Percentiles rank a stretch among this genome's conserved stretches.
Evolutionary conservation across 2,797 vertebrate genomes (phyloP).

Genomic region (Distichodus sexfasciatus): DNA sequence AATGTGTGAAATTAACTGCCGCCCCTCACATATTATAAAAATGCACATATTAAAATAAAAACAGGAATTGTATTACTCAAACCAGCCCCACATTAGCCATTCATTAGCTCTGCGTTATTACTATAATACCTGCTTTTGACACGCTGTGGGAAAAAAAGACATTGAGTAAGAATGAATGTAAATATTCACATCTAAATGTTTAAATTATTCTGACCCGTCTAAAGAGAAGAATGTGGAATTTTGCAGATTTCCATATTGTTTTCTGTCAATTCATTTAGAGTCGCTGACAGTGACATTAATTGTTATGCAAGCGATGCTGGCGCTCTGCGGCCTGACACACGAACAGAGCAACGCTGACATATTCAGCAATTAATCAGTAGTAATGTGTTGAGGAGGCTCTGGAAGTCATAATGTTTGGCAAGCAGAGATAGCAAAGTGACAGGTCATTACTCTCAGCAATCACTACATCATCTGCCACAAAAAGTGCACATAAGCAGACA

Average conservation of each 20-base stretch:
- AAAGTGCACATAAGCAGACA: neutral
- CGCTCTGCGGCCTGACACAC: neutral
- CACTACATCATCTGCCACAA: constrained; percentile 8
- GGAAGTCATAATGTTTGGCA: constrained; percentile 20
- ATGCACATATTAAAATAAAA: neutral
- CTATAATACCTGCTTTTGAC: neutral
- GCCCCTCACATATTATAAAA: neutral
- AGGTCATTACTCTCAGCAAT: constrained; percentile 29
- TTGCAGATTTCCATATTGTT: constrained; percentile 4
- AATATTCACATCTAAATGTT: constrained; percentile 10
- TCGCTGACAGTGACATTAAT: constrained; percentile 25
- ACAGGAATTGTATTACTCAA: neutral
- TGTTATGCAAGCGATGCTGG: constrained; percentile 5
- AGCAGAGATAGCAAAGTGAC: constrained; percentile 25
- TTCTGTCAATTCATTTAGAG: neutral
- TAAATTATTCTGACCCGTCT: no score
- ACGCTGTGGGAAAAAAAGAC: neutral
- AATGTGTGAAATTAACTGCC: neutral
- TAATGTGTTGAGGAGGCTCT: constrained; percentile 20
- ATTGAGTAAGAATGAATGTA: neutral
- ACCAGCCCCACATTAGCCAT: neutral
- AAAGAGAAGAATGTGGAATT: no score
- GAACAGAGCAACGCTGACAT: constrained; percentile 6
- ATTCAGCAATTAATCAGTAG: constrained; percentile 21
- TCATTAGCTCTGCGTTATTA: neutral